Conservation (phyloP, 2,888 invertebrate genomes). For the Cecidostiba fungosa region DNA sequence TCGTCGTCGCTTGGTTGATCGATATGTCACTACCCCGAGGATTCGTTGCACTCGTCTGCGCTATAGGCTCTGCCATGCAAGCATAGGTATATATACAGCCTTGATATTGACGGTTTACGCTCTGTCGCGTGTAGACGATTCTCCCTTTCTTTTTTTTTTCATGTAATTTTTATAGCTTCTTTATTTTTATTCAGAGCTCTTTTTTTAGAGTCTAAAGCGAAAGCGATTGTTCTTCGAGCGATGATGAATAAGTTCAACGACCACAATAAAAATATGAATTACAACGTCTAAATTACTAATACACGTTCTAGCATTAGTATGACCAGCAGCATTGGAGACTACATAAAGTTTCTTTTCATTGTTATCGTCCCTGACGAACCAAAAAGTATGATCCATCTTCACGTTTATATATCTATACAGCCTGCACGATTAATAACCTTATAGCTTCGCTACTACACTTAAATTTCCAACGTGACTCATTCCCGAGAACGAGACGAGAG, state of each 20-base stretch:
- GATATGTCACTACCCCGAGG: conserved; percentile 72
- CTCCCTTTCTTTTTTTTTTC: not conserved
- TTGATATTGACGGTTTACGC: not conserved
- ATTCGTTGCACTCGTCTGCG: conserved; percentile 63
- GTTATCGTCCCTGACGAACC: not conserved
- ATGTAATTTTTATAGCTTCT: not conserved
- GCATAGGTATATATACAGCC: not conserved
- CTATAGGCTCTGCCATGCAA: conserved; percentile 22
- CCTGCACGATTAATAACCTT: not conserved
- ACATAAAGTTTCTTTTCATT: not conserved
- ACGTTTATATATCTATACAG: not conserved
- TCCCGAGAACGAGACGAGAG: not conserved
- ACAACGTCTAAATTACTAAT: conserved; percentile 26
- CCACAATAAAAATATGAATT: conserved; percentile 2
- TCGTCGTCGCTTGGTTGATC: conserved; percentile 67
- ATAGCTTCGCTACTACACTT: not conserved
- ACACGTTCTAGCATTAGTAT: not conserved
- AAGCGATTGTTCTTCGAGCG: too few species aligned
- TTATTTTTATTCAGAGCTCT: not conserved
- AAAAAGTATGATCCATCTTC: not conserved
- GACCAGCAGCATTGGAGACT: not conserved
- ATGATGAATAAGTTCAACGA: not conserved
- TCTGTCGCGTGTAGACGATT: not conserved
- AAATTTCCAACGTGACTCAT: conserved; percentile 24
- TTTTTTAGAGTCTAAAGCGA: too few species aligned